phyloP scores from a whole-genome alignment of 1,140 invertebrate genomes.

The Drosophila kurseongensis region DNA sequence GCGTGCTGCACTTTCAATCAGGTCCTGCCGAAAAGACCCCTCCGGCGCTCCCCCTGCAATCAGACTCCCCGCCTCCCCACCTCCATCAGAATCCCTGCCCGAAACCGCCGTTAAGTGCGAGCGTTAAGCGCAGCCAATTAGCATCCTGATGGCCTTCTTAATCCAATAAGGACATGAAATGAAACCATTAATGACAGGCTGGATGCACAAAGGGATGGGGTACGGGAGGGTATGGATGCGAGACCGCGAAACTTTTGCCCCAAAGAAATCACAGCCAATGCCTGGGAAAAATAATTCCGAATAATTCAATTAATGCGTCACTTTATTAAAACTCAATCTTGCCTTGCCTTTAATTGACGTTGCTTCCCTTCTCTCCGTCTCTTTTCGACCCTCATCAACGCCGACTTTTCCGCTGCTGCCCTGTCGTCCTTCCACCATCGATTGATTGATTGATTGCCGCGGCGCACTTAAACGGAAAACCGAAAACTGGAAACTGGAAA shows the following conservation, averaged over 20 bases:
- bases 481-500: no score
- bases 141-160: constrained; percentile 67
- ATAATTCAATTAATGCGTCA: constrained; percentile 81
- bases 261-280: constrained; percentile 1
- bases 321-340: constrained; percentile 81
- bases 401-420: neutral
- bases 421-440: neutral
- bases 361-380: constrained; percentile 46
- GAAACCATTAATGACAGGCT: constrained; percentile 69
- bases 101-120: constrained; percentile 24
- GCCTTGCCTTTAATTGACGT: constrained; percentile 74
- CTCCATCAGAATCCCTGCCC: neutral
- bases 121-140: constrained; percentile 76
- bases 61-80: neutral
- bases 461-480: neutral
- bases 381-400: neutral
- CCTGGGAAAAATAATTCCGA: constrained; percentile 66
- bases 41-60: neutral
- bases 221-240: neutral
- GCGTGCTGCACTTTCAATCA: constrained; percentile 16
- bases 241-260: constrained; percentile 15
- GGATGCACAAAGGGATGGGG: constrained; percentile 26
- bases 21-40: constrained; percentile 7
- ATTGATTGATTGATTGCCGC: constrained; percentile 51
- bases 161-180: constrained; percentile 80